Base-by-base conservation (phyloP, 37 sponge, comb jelly and placozoan genomes). In the Ephydatia muelleri region DNA sequence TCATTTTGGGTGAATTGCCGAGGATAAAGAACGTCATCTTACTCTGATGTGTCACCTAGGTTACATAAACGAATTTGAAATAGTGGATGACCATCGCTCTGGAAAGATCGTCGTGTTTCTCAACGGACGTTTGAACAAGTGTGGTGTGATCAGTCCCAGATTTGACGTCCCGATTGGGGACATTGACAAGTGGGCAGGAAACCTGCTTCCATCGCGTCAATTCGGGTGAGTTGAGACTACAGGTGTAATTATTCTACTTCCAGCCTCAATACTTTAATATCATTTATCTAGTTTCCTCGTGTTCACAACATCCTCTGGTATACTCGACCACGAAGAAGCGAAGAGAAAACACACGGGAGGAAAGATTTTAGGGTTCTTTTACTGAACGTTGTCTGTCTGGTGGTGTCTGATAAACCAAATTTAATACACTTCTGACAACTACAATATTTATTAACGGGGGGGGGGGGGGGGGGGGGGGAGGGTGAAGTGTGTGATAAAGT, bases 311-410 rank as follows among this genome's bases (percentile, higher is more conserved):
- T 98, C 99, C 0, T 87, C 89, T 34, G 99, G 99, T 38, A 98
- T 98, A 31, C 90, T 98, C 91, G 99, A 98, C 49, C 99, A 98
- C 79, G 99, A 98, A 80, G 99, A 98, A 84, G 99, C 99, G 3
- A 95, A 90, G 88, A 86, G 99, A 79, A 98, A 98, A 82, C 93
- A 96, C 83, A 98, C 99, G 9, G 99, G 99, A 77, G 99, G 99
- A 25, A 98, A 98, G 85, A 96, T 98, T 26, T 86, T 98, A 89
- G 99, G 99, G 75, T 98, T 98, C 89, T 98, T 98, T 83, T 98
- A 98, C 81, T 98, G 74, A 90, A 49, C 43, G 3, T 43, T 43
- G 43, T 43, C 6, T 43, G 43, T 43, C 43, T 43, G 43, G 6
- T n/a, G n/a, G n/a, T 43, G 43, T 43, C 43, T 43, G 43, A 43